Evolutionary conservation across 2,797 vertebrate genomes (phyloP), one percentile per base, ranked within the genome.

Genomic region (Nannoperca australis): DNA sequence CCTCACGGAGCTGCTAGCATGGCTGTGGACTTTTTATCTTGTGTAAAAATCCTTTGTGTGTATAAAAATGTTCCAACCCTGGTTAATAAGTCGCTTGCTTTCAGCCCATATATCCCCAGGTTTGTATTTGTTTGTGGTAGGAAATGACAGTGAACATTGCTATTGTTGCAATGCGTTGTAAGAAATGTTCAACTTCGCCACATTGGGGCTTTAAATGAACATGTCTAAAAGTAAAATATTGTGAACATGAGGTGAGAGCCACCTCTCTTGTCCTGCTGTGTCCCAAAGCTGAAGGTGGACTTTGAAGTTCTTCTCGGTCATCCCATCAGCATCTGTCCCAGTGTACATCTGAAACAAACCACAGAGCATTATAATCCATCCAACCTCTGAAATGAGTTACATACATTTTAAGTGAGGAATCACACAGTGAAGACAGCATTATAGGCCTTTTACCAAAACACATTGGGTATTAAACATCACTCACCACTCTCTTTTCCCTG

Each of bases 281-380:
- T 99, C 98, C 98, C 97, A 99, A 2, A 99, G 97, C 89, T 99
- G 98, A 78, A 99, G 96, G 68, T 99, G 98, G 2, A 98, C 96
- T 86, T 88, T 97, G 83, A 97, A 97, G 15, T 95, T 94, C 80
- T 93, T 98, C 61, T 97, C 96, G 2, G 95, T 93, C 7, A 90
- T 93, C 54, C 95, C 97, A 88, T 97, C 96, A 12, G 96, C 84
- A 27, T 95, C 95, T 61, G 91, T 95, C 27, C 96, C 95, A 8
- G 92, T 94, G 81, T 98, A 98, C 5, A 94, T 92, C 98, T 99
- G 76, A 50, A 62, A 47, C 66, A 81, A 84, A 84, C 4, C 74
- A 73, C 22, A 71, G 14, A 70, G 12, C 14, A n/a, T 15, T 30
- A 44, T 9, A 30, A 73, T 70, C 12, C 56, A 62, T 2, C 2